Base-by-base conservation (phyloP, 1,140 invertebrate genomes). In the Drosophila kikkawai region DNA sequence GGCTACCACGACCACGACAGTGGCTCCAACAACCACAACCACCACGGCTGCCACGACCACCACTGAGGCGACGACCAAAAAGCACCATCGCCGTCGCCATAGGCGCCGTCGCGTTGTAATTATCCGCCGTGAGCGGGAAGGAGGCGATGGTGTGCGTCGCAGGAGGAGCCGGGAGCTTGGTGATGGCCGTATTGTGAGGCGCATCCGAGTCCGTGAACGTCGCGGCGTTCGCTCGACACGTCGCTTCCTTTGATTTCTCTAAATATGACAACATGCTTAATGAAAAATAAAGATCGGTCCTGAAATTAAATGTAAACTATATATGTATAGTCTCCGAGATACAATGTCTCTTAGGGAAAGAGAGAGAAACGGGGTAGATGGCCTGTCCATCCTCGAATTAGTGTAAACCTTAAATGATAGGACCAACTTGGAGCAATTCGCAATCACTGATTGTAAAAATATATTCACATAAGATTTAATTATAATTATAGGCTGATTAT, bases 81-180 rank as follows among this genome's bases (percentile, higher is more conserved):
- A 32, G 15, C 48, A 50, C 15, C 48, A 50, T 32, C 48, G 26
- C 9, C 48, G 48, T 9, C 48, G 48, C 7, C 48, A 50, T n/a
- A 50, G 48, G 48, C 48, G 48, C 5, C 8, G 48, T 0, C 48
- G 48, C 9, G 0, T 50, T 2, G 15, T 50, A 3, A 50, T 50
- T 50, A 32, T 50, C 9, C 48, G 48, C 7, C 48, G 48, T n/a
- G 48, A 50, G 48, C 15, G 45, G 15, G 45, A 26, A 15, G 45
- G 48, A 50, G 9, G 48, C 15, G 48, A 34, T 29, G 47, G 47
- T 15, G 47, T 2, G 15, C 22, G 47, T 13, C 45, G 45, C 47
- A n/a, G 26, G 26, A 51, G 48, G 15, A 29, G 15, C 26, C 26
- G 48, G n/a, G 48, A 51, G 9, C 15, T 26, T 8, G 29, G 26